Conservation (phyloP, 2,888 invertebrate genomes). For the Caenorhabditis panamensis region DNA sequence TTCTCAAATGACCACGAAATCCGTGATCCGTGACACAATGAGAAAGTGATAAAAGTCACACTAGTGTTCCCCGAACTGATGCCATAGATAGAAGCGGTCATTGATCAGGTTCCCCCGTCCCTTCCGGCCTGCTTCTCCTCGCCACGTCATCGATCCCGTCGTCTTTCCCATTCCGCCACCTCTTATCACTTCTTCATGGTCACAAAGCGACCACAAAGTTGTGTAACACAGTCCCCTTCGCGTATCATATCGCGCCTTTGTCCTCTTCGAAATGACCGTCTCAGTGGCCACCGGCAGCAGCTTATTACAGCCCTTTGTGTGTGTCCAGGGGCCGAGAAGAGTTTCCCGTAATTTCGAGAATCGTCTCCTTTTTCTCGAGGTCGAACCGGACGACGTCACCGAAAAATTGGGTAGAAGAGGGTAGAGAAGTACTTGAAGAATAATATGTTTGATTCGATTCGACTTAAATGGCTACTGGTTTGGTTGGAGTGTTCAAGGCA, state of each 20-base stretch:
- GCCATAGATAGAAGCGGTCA: constrained; percentile 21
- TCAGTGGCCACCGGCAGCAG: constrained; percentile 14
- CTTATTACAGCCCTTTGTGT: constrained; percentile 49
- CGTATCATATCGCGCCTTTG: constrained; percentile 13
- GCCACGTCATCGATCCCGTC: constrained; percentile 25
- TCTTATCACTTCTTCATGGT: constrained; percentile 47
- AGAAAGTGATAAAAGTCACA: constrained; percentile 41
- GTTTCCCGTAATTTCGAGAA: constrained; percentile 29
- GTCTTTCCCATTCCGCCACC: no score
- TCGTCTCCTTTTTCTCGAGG: constrained; percentile 43
- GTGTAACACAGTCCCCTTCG: constrained; percentile 19
- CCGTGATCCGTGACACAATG: constrained; percentile 20
- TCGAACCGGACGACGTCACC: constrained; percentile 48
- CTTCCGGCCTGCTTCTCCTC: constrained; percentile 21
- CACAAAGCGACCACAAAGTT: constrained; percentile 30
- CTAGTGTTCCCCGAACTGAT: constrained; percentile 43
- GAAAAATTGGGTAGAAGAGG: constrained; percentile 8
- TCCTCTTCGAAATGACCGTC: constrained; percentile 32
- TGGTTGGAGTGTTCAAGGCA: constrained; percentile 38
- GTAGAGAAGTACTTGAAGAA: constrained; percentile 46
- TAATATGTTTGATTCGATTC: constrained; percentile 20
- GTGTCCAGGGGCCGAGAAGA: constrained; percentile 9
- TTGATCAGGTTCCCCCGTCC: constrained; percentile 37
- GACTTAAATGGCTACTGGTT: constrained; percentile 57
- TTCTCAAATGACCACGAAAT: constrained; percentile 21